Evolutionary conservation across 2,888 invertebrate genomes (phyloP), one percentile per base, ranked within the genome.

Genomic region (Mythimna loreyi): DNA sequence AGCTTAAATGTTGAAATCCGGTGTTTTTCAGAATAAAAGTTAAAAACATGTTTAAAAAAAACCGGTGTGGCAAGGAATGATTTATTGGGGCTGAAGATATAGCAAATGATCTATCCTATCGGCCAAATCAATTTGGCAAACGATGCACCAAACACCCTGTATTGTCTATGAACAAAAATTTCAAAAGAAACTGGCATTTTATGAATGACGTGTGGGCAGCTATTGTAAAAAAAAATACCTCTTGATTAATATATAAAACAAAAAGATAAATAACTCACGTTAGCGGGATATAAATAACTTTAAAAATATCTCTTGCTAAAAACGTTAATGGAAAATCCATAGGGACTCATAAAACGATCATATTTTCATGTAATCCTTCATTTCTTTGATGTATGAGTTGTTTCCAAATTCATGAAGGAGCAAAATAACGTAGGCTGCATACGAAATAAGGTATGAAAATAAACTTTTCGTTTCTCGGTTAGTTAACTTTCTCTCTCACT

Each of bases 361-460:
- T 23, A 62, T 58, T 67, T 67, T 30, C 36, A 23, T 45, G 52
- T 63, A 57, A 53, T 43, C 62, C 36, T 61, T 79, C 52, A 60
- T 49, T 30, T 56, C 45, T 63, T 73, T 79, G 68, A 74, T 74
- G 68, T 61, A 74, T 50, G 64, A n/a, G 45, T 67, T 64, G 50
- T 45, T 57, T 56, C 67, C 62, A 64, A 8, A 79, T 79, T 67
- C 30, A 68, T 74, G 61, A 65, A 52, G 56, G 43, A 47, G 16
- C 11, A 25, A 53, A 60, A 30, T 21, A 43, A 55, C 55, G 43
- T 19, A 30, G 47, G 55, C 33, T 52, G 59, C 59, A 57, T 66
- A 56, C 53, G 36, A 61, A 76, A 64, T 58, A 50, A 33, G 43
- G 33, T n/a, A 45, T 25, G 21, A 76, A 49, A 45, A 58, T 52